These are phyloP conservation scores for Hystrix cristata DNA, from an alignment of 2,113 vertebrate species.

Conservation along the genomic window DNA sequence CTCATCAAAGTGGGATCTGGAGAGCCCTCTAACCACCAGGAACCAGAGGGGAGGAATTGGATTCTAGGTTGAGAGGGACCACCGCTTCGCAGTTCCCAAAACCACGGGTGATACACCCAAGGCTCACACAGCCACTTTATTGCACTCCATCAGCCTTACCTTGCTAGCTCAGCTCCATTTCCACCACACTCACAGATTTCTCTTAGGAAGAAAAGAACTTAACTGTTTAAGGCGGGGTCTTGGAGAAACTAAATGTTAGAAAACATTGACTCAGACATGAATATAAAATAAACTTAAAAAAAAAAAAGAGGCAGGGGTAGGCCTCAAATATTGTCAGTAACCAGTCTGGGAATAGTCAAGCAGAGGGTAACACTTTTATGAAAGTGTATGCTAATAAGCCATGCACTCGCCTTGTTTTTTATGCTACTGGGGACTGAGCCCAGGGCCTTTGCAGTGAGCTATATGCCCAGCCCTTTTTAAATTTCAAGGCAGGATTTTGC, in stretches of 20 bases:
- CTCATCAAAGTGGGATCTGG: background rate
- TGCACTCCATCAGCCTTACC: background rate
- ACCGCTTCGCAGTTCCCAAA: background rate
- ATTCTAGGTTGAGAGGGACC: background rate
- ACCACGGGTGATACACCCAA: background rate
- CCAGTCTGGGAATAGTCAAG: background rate
- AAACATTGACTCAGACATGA: background rate
- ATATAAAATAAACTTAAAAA: background rate
- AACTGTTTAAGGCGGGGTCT: background rate
- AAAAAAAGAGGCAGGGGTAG: background rate
- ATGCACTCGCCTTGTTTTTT: background rate
- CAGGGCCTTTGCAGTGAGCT: background rate
- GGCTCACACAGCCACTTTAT: background rate
- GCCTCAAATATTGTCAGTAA: background rate
- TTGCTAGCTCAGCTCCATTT: background rate
- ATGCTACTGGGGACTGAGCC: background rate
- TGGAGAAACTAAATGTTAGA: conserved; percentile 6
- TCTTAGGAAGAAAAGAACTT: background rate
- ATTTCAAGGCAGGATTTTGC: background rate
- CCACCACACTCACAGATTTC: background rate
- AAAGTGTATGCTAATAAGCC: background rate
- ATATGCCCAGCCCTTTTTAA: background rate
- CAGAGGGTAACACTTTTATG: background rate
- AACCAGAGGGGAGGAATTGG: background rate
- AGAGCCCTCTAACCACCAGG: background rate